phyloP scores from a whole-genome alignment of 2,797 vertebrate species.

The Cryptoblepharus egeriae region DNA sequence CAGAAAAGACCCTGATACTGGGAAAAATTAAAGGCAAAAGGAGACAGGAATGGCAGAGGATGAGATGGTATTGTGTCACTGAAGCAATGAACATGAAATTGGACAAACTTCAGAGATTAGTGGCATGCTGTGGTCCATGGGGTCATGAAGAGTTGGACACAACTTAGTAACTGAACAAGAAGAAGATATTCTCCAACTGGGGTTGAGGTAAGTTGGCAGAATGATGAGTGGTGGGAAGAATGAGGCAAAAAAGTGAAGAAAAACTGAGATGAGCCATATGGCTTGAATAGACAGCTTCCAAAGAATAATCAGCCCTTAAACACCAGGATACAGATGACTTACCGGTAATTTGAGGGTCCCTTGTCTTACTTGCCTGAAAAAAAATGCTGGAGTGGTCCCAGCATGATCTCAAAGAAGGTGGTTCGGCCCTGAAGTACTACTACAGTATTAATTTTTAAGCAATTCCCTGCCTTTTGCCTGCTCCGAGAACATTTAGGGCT shows the following conservation, averaged over 20 bases:
- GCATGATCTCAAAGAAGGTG: not conserved
- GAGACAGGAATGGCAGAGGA: no score
- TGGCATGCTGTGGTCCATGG: no score
- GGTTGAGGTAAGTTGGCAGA: not conserved
- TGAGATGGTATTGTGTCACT: no score
- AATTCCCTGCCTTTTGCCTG: not conserved
- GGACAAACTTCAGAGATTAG: no score
- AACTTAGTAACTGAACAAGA: no score
- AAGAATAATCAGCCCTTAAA: not conserved
- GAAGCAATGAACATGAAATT: no score
- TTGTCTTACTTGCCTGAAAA: not conserved
- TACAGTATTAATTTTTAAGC: not conserved
- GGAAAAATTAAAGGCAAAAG: no score
- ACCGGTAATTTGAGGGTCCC: not conserved
- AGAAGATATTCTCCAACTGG: not conserved
- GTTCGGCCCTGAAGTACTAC: not conserved
- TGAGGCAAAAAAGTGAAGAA: not conserved
- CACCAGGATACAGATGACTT: not conserved
- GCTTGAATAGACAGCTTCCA: not conserved
- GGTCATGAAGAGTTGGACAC: no score
- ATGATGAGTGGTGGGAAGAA: not conserved
- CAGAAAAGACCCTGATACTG: no score
- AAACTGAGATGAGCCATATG: not conserved
- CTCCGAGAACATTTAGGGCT: not conserved
- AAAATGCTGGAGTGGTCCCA: not conserved